Percentiles rank a stretch among this genome's conserved stretches.
Conservation (phyloP, 2,113 vertebrate genomes). For the Aix galericulata region DNA sequence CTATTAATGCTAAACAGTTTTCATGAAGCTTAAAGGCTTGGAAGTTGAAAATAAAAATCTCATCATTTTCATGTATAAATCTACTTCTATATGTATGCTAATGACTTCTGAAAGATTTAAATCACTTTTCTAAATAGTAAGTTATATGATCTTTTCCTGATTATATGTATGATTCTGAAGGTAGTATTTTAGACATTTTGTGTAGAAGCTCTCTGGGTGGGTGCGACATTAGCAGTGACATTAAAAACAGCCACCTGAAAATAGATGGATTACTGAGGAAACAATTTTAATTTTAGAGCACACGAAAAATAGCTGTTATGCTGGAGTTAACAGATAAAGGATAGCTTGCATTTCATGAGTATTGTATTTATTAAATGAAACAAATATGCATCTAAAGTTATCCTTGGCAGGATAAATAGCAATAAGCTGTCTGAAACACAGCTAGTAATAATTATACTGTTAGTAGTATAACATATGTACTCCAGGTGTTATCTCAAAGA, state of each 20-base stretch:
- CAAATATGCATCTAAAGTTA: background rate
- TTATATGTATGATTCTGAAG: background rate
- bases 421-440: background rate
- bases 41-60: background rate
- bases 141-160: background rate
- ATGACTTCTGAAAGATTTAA: background rate
- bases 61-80: background rate
- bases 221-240: background rate
- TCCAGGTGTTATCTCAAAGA: no score
- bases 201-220: background rate
- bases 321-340: background rate
- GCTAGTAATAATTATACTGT: background rate
- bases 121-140: background rate
- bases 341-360: background rate
- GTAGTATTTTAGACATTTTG: background rate
- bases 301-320: background rate
- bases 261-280: background rate
- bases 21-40: background rate
- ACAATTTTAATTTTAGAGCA: background rate
- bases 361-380: background rate
- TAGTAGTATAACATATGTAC: background rate
- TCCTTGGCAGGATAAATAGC: background rate
- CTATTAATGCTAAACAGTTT: background rate
- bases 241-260: background rate
- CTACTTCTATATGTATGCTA: rapidly evolving